Base-by-base conservation (phyloP, 2,888 invertebrate species). In the Dynastes grantii region DNA sequence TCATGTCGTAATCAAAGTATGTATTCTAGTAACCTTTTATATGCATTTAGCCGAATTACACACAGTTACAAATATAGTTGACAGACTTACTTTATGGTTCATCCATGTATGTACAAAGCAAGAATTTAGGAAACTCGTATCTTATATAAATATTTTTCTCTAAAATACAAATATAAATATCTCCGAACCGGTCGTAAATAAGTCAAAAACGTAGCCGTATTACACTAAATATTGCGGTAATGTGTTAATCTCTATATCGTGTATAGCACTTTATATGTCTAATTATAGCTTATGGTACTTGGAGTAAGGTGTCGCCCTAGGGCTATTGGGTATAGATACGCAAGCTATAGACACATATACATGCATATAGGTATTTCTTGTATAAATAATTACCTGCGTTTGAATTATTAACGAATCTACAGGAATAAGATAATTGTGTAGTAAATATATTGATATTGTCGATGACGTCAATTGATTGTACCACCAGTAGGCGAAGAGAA, bases 101-200 rank as follows among this genome's bases (percentile, higher is more conserved):
- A 68, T 22, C 49, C 29, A 32, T 4, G n/a, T 51, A 9, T 29
- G 27, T 16, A 51, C 13, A 22, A 53, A 29, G 51, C 29, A 51
- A 68, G 51, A 51, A 68, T 68, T 51, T 68, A 68, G 29, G 51
- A 51, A 68, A 68, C 68, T 51, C 11, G 29, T 51, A 68, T 68
- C 68, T 68, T 68, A 51, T 51, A 22, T 68, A 68, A 68, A 68
- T 49, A 45, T 68, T 49, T 49, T 68, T 51, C 27, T 29, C 45
- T 45, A 45, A 45, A 45, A 45, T 45, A 45, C 45, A 45, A 68
- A 51, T 68, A 68, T 32, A 68, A 68, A 68, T 68, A 68, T 68
- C 51, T 29, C 51, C 29, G 22, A 51, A 51, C 16, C 22, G 11
- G 29, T 68, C 49, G 29, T 68, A 68, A 68, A 68, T 51, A 49